These are phyloP conservation scores for Ichneumoninae sp. DNA, from an alignment of 2,888 invertebrate species.

Conservation along the genomic window DNA sequence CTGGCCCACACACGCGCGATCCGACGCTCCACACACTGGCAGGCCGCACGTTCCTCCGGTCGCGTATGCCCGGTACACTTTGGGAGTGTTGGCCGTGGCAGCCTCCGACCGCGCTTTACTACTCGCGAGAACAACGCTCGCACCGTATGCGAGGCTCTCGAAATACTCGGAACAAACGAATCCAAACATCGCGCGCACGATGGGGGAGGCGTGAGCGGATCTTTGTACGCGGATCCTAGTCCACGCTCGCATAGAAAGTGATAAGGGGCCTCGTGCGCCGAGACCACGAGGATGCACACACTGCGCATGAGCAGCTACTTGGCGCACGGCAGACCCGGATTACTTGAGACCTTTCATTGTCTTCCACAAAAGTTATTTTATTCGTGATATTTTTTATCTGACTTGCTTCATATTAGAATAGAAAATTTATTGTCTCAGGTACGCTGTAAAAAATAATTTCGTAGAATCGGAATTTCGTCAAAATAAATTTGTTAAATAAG, in stretches of 20 bases:
- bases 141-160: slow-evolving; percentile 5
- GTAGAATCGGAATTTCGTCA: too few relatives aligned
- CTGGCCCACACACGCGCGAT: slow-evolving; percentile 44
- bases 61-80: not conserved
- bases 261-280: not conserved
- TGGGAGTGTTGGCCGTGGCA: not conserved
- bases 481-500: too few relatives aligned
- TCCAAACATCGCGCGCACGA: slow-evolving; percentile 20
- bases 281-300: not conserved
- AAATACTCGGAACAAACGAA: slow-evolving; percentile 31
- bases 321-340: not conserved
- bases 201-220: not conserved
- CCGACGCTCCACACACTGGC: slow-evolving; percentile 30
- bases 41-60: not conserved
- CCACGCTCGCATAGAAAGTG: not conserved
- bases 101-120: not conserved
- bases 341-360: not conserved
- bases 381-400: too few relatives aligned
- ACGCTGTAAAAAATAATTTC: too few relatives aligned
- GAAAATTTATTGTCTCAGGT: too few relatives aligned
- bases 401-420: too few relatives aligned
- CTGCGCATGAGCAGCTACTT: not conserved
- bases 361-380: too few relatives aligned
- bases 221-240: not conserved
- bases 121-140: not conserved